A percentile compares a stretch with the other conserved stretches of the same genome.
Evolutionary conservation across 2,797 vertebrate species (phyloP).

Genomic region (Monodelphis domestica): DNA sequence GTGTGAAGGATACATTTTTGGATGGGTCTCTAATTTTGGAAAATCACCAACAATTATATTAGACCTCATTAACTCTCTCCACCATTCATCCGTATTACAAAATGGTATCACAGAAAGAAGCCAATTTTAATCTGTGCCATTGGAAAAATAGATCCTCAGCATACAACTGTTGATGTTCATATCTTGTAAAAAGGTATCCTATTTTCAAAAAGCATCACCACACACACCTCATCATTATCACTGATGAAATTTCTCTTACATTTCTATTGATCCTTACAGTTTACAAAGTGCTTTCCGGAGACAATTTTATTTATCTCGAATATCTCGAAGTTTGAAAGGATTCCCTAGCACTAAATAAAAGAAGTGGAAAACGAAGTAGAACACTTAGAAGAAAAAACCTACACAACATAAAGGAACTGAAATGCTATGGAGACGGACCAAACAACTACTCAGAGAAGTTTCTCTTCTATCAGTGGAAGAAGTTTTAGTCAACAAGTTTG

Average conservation of each 20-base stretch:
- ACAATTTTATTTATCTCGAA: not conserved
- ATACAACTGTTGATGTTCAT: constrained; percentile 67
- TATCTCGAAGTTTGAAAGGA: constrained; percentile 34
- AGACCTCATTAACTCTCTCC: constrained; percentile 58
- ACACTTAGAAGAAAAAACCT: constrained; percentile 42
- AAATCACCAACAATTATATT: constrained; percentile 68
- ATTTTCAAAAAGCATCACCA: constrained; percentile 52
- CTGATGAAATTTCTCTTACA: not conserved
- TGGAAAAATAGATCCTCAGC: constrained; percentile 73
- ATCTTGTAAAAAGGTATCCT: constrained; percentile 62
- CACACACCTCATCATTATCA: not conserved
- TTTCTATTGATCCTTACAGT: not conserved
- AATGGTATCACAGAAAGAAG: constrained; percentile 64
- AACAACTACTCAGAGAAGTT: constrained; percentile 10
- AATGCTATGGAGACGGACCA: constrained; percentile 27
- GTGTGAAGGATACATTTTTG: constrained; percentile 38
- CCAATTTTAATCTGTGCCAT: constrained; percentile 47
- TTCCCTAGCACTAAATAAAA: constrained; percentile 45
- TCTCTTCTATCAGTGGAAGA: constrained; percentile 51
- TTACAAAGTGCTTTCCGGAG: not conserved
- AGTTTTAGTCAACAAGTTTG: not conserved
- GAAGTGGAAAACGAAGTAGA: not conserved
- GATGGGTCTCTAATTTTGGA: constrained; percentile 53
- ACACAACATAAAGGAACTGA: constrained; percentile 32
- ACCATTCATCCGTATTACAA: constrained; percentile 68